Conservation (phyloP, 2,797 vertebrate species). For the Eptatretus atami region DNA sequence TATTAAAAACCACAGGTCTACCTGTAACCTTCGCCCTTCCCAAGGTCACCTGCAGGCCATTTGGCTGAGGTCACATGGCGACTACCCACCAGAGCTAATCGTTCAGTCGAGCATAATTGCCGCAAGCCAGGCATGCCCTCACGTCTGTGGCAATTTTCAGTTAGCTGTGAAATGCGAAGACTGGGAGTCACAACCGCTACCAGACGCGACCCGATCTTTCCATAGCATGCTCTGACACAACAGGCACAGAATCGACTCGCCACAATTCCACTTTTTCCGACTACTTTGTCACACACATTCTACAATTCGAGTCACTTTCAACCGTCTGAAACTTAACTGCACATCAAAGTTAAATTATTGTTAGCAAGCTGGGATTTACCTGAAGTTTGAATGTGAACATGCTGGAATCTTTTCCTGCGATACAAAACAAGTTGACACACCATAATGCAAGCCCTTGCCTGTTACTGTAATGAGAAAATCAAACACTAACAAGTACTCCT, state of each 20-base stretch:
- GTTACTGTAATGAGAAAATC: too few relatives aligned
- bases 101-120: constrained; percentile 50
- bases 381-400: constrained; percentile 79
- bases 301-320: not conserved
- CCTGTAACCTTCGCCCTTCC: constrained; percentile 64
- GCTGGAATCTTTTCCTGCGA: constrained; percentile 48
- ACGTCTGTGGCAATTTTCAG: constrained; percentile 29
- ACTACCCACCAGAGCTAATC: constrained; percentile 34
- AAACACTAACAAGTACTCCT: too few relatives aligned
- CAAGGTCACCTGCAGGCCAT: constrained; percentile 80
- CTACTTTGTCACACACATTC: too few relatives aligned
- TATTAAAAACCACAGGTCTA: constrained; percentile 10
- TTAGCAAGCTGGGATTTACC: constrained; percentile 29
- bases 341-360: not conserved
- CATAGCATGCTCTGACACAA: constrained; percentile 46
- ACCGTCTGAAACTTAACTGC: not conserved
- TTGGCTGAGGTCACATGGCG: constrained; percentile 32
- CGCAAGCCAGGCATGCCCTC: constrained; percentile 28
- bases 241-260: too few relatives aligned
- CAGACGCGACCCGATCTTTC: constrained; percentile 61
- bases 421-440: not conserved
- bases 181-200: constrained; percentile 39
- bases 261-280: too few relatives aligned
- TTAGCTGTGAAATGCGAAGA: constrained; percentile 38
- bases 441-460: too few relatives aligned